A percentile compares a stretch with the other conserved stretches of the same genome.
Evolutionary conservation across 1,140 invertebrate species (phyloP).

Genomic region (Halictus rubicundus): DNA sequence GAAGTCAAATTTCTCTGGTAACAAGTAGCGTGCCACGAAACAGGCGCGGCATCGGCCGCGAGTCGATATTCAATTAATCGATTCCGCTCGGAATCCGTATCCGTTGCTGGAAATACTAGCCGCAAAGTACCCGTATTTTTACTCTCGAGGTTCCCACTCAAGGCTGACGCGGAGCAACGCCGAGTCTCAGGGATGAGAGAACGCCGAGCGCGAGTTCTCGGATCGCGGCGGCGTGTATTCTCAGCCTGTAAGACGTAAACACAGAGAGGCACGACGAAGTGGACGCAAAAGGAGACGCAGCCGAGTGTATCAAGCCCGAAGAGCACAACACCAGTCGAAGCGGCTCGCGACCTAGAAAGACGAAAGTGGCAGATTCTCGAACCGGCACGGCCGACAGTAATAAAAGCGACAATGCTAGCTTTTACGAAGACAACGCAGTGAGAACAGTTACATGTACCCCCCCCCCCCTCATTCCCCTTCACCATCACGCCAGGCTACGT

Average conservation of each 20-base stretch:
- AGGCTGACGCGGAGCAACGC: background rate
- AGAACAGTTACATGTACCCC: slow-evolving; percentile 38
- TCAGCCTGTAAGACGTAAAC: background rate
- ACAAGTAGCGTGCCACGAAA: no score
- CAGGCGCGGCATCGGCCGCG: no score
- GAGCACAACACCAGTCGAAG: no score
- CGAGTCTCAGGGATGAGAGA: no score
- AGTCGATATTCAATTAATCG: no score
- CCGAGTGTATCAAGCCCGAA: background rate
- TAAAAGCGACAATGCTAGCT: slow-evolving; percentile 40
- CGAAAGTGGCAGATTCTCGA: background rate
- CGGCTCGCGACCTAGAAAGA: slow-evolving; percentile 33
- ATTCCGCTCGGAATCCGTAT: no score
- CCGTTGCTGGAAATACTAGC: no score
- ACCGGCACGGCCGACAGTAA: slow-evolving; percentile 9
- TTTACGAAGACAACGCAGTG: slow-evolving; percentile 42
- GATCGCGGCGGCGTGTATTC: background rate
- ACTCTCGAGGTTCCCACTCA: background rate
- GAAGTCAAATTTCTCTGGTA: no score
- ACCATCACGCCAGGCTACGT: slow-evolving; percentile 2
- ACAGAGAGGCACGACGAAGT: no score
- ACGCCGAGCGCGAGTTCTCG: background rate
- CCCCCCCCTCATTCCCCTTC: no score
- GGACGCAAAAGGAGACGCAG: background rate
- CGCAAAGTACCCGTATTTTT: no score